A percentile compares a stretch with the other conserved stretches of the same genome.
Evolutionary conservation across 2,113 vertebrate genomes (phyloP).

Genomic region (Anolis sagrei): DNA sequence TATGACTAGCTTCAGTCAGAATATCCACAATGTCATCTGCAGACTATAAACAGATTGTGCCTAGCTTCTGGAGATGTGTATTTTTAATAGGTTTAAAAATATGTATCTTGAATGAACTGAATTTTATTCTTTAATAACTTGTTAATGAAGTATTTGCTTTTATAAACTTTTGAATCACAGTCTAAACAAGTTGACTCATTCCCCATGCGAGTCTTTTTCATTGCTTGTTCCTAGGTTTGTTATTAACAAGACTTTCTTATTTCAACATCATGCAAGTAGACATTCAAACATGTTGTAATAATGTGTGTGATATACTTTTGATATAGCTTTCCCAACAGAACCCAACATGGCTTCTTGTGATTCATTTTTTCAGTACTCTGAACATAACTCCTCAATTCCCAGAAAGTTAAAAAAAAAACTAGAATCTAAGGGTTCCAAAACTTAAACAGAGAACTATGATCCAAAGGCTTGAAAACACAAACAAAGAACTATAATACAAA

Average conservation of each 20-base stretch:
- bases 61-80: background rate
- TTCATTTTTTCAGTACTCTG: background rate
- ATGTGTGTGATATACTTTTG: background rate
- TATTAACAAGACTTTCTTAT: background rate
- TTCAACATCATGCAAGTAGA: background rate
- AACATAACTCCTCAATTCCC: no score
- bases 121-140: background rate
- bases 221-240: background rate
- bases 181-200: background rate
- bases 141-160: background rate
- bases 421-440: no score
- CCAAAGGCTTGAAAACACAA: no score
- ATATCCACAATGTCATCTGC: conserved; percentile 27
- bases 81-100: conserved; percentile 20
- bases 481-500: no score
- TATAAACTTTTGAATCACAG: background rate
- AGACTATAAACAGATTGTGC: conserved; percentile 5
- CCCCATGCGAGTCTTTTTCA: no score
- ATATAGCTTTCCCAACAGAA: background rate
- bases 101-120: background rate
- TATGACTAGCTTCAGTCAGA: background rate
- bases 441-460: no score
- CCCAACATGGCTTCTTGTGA: background rate
- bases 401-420: no score
- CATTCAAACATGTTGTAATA: background rate